Percentiles rank a stretch among this genome's conserved stretches.
phyloP scores from a whole-genome alignment of 2,797 vertebrate species.

The Typhlichthys eigenmanni region DNA sequence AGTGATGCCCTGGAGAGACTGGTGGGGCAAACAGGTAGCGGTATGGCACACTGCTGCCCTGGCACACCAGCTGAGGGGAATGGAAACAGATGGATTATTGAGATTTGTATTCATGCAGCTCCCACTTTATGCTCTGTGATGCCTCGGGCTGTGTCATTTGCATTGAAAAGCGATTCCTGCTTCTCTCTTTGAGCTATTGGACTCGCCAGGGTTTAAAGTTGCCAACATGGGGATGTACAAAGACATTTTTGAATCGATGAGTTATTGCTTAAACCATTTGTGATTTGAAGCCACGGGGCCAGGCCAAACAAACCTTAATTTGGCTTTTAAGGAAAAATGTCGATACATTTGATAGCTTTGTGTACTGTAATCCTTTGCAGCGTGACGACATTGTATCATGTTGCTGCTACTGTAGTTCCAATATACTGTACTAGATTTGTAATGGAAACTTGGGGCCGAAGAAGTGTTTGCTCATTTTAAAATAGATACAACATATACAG shows the following conservation, averaged over 20 bases:
- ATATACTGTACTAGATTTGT: constrained; percentile 11
- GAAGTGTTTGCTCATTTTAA: too few relatives aligned
- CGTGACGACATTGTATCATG: constrained; percentile 19
- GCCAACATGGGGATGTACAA: constrained; percentile 40
- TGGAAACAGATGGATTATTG: constrained; percentile 56
- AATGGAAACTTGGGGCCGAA: neutral
- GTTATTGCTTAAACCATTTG: constrained; percentile 49
- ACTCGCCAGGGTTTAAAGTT: constrained; percentile 54
- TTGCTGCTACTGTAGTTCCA: constrained; percentile 27
- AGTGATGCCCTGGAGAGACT: constrained; percentile 36
- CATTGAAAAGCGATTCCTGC: constrained; percentile 64
- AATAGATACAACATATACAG: too few relatives aligned
- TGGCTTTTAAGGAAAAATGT: constrained; percentile 6
- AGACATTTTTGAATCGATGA: constrained; percentile 54
- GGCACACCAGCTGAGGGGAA: constrained; percentile 43
- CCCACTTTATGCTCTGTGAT: constrained; percentile 41
- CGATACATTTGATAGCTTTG: constrained; percentile 35
- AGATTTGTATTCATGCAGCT: constrained; percentile 65
- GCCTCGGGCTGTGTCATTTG: constrained; percentile 63
- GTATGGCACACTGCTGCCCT: constrained; percentile 21
- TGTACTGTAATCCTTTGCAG: constrained; percentile 30
- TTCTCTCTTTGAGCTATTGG: constrained; percentile 57
- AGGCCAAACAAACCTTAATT: too few relatives aligned
- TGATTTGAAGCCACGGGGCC: constrained; percentile 26
- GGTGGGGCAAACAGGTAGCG: constrained; percentile 41